These are phyloP conservation scores for Amphiprion ocellaris DNA, from an alignment of 2,113 vertebrate genomes.

Conservation along the genomic window DNA sequence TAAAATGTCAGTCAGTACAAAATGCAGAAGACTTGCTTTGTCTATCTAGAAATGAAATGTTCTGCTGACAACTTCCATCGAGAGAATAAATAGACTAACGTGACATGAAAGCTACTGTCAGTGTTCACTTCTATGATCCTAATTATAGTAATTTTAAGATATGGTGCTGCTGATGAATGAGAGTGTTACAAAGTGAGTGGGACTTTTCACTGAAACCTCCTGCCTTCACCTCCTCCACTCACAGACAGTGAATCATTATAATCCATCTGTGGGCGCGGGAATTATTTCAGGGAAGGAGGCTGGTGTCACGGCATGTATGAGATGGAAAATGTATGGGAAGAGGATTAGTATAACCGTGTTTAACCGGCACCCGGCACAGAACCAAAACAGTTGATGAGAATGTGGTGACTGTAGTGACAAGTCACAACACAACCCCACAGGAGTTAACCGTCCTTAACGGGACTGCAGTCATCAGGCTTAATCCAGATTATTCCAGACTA, in stretches of 20 bases:
- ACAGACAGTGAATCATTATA: not conserved
- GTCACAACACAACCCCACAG: slow-evolving; percentile 1
- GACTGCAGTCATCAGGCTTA: slow-evolving; percentile 30
- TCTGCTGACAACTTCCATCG: too few species aligned
- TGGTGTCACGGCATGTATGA: slow-evolving; percentile 7
- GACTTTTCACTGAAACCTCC: not conserved
- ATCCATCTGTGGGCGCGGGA: not conserved
- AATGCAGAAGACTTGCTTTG: not conserved
- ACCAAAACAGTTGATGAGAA: not conserved
- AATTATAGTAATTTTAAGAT: slow-evolving; percentile 26
- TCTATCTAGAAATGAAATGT: not conserved
- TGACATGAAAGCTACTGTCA: slow-evolving; percentile 11
- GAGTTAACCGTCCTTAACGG: slow-evolving; percentile 12
- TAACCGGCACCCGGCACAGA: not conserved
- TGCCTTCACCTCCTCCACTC: slow-evolving; percentile 6
- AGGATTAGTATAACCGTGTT: slow-evolving; percentile 6
- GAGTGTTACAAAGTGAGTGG: not conserved
- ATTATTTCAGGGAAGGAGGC: not conserved
- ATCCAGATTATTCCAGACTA: slow-evolving; percentile 66
- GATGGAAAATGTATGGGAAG: slow-evolving; percentile 24
- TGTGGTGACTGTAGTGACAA: slow-evolving; percentile 4
- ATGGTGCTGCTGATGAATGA: not conserved
- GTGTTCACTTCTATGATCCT: not conserved
- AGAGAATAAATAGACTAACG: not conserved
- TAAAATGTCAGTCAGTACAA: not conserved